Evolutionary conservation across 2,797 vertebrate species (phyloP).

Genomic region (Pitangus sulphuratus): DNA sequence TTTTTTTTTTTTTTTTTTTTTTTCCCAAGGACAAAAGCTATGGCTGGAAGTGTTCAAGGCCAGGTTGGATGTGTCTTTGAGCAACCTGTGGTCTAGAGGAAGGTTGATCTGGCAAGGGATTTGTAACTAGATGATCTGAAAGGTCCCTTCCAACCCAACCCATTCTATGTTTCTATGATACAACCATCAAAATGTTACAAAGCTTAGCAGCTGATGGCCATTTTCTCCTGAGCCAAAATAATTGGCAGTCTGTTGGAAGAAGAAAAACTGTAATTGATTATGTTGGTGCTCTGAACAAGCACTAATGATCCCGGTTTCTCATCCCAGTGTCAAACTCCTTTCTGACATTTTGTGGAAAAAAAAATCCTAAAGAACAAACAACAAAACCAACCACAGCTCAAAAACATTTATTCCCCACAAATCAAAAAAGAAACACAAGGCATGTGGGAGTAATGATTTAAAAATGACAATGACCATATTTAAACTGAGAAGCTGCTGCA

Average conservation of each 20-base stretch:
- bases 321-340: not conserved
- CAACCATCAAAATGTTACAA: not conserved
- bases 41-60: not conserved
- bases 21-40: not conserved
- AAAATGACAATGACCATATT: not conserved
- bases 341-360: not conserved
- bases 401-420: not conserved
- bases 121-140: not conserved
- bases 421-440: not conserved
- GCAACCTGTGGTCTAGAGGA: not conserved
- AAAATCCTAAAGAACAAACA: too few species aligned
- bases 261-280: not conserved
- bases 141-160: not conserved
- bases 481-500: not conserved
- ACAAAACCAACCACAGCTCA: not conserved
- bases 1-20: not conserved
- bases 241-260: not conserved
- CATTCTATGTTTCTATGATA: not conserved
- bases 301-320: not conserved
- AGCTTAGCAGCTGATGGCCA: not conserved
- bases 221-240: not conserved
- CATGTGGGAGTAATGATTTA: not conserved
- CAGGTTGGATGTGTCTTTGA: not conserved
- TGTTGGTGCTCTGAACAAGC: not conserved
- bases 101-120: not conserved